These are phyloP conservation scores for Calameuta filiformis DNA, from an alignment of 2,888 invertebrate genomes.

Conservation along the genomic window DNA sequence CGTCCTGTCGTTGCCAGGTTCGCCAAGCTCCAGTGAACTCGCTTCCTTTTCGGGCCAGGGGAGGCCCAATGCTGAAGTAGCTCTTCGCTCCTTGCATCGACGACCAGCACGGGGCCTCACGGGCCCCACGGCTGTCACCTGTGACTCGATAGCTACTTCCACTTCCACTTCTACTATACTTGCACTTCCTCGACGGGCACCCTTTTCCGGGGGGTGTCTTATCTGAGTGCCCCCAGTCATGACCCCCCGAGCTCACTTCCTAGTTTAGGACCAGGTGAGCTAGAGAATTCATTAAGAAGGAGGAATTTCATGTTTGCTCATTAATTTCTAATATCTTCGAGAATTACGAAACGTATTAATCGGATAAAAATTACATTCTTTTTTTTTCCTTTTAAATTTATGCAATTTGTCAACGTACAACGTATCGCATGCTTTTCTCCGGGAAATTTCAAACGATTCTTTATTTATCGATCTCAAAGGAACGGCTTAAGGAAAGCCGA, in stretches of 20 bases:
- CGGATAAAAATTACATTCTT: too few relatives aligned
- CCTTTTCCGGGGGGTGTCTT: conserved; percentile 44
- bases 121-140: conserved; percentile 43
- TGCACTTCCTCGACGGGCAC: conserved; percentile 43
- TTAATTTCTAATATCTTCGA: too few relatives aligned
- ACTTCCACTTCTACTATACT: neutral
- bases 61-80: neutral
- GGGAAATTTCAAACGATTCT: too few relatives aligned
- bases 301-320: too few relatives aligned
- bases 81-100: neutral
- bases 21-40: conserved; percentile 57
- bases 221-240: conserved; percentile 33
- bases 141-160: conserved; percentile 38
- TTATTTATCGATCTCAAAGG: too few relatives aligned
- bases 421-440: too few relatives aligned
- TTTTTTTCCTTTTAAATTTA: too few relatives aligned
- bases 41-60: conserved; percentile 48
- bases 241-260: conserved; percentile 16
- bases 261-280: conserved; percentile 35
- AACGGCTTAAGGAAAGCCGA: too few relatives aligned
- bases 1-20: conserved; percentile 28
- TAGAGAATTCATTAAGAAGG: conserved; percentile 27
- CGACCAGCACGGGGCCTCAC: neutral
- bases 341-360: too few relatives aligned
- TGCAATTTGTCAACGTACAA: too few relatives aligned